Evolutionary conservation across 2,888 invertebrate species (phyloP), one percentile per base, ranked within the genome.

Genomic region (Tromatobia lineatoria): DNA sequence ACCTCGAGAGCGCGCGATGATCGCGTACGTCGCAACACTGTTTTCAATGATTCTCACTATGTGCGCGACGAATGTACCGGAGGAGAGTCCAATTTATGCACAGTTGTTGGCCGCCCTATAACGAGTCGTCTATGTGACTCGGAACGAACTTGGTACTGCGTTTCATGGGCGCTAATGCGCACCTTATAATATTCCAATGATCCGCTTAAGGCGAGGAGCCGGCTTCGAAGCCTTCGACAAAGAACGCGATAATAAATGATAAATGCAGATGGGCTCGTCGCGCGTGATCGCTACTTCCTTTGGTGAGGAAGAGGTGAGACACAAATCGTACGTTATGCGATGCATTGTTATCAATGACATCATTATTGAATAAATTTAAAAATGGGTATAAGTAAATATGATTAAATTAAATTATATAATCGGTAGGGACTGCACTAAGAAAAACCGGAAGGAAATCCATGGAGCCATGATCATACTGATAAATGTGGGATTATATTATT

Each of bases 181-280:
- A 29, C 8, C 6, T 13, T n/a, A 15, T 23, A 6, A 71, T 71
- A 71, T 71, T 57, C 38, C 23, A 23, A 23, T 18, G 38, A 54
- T 71, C 54, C 71, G 57, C 15, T 71, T 71, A 71, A 15, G 71
- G 69, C 50, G 69, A 50, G 50, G 18, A 45, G 50, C 29, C 50
- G 47, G 71, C 38, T 23, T 38, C 70, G 70, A 71, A 38, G 54
- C 13, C 42, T 3, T 54, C 57, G 42, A 71, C 71, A 57, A 57
- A 71, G 54, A 20, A 23, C 38, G 69, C 67, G 67, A 47, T 45
- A n/a, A 67, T 67, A 67, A 45, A 67, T 29, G 23, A 45, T 67
- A 67, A 45, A 67, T 67, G 25, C 67, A 47, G 23, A 45, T 25
- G 25, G 25, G 67, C 45, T 18, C 8, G 47, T 8, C 25, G 45